Percentiles rank a stretch among this genome's conserved stretches.
These are phyloP conservation scores for Recurvirostra avosetta DNA, from an alignment of 2,113 vertebrate species.

Conservation along the genomic window DNA sequence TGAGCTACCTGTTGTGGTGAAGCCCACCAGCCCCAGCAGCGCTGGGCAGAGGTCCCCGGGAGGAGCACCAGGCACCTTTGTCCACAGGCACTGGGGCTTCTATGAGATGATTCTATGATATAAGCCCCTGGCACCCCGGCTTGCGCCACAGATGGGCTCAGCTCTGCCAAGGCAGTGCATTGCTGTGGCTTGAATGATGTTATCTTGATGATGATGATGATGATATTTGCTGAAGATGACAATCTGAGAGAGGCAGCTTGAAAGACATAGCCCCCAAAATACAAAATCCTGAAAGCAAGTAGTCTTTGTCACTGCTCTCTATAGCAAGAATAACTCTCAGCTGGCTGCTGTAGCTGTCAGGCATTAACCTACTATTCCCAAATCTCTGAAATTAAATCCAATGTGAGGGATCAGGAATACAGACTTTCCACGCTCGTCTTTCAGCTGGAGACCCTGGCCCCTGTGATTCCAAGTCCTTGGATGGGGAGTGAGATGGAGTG, in stretches of 20 bases:
- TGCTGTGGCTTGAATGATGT: neutral
- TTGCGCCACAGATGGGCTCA: fast-evolving
- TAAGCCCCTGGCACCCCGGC: too few relatives aligned
- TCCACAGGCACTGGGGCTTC: neutral
- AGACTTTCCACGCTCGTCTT: neutral
- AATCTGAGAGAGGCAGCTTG: neutral
- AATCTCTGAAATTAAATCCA: neutral
- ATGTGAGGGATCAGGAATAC: neutral
- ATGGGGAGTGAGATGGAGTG: neutral
- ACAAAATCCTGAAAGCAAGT: neutral
- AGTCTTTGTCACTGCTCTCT: neutral
- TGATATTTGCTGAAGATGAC: neutral
- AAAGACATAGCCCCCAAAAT: neutral
- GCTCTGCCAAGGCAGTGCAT: neutral
- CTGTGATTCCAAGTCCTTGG: fast-evolving
- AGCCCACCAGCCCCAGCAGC: neutral
- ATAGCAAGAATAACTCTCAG: neutral
- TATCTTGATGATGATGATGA: too few relatives aligned
- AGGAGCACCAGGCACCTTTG: neutral
- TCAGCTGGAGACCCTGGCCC: neutral
- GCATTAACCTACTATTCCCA: neutral
- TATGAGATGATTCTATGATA: neutral
- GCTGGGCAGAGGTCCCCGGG: fast-evolving
- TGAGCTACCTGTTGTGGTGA: neutral
- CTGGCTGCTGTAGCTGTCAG: neutral